Evolutionary conservation across 2,888 invertebrate genomes (phyloP), one percentile per base, ranked within the genome.

Genomic region (Shargacucullia verbasci): DNA sequence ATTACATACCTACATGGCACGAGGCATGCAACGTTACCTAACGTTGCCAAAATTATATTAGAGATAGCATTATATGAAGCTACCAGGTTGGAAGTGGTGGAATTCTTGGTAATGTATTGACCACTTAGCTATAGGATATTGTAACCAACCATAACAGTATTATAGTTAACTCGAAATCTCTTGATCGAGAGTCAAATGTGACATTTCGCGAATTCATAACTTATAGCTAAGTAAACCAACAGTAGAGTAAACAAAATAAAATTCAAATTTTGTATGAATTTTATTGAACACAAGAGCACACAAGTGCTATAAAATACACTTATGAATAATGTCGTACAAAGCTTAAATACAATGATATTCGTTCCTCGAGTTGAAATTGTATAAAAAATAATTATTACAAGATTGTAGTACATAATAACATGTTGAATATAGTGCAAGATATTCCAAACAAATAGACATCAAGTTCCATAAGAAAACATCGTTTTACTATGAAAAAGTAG

Each of bases 211-310:
- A 29, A 9, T 29, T 29, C 3, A 12, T 34, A n/a, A 12, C 12
- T n/a, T 34, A n/a, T 34, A 2, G 20, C 20, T 20, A 20, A 20
- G 20, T 20, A 20, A 20, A 20, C 20, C 2, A 20, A 3, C n/a
- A 34, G 11, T 34, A 12, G 3, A 13, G 11, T 34, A 12, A 1
- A 13, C 8, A 25, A 7, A 54, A 34, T 39, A 29, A 38, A 38
- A 46, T 12, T 1, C 39, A 31, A 54, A 57, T 76, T 81, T 80
- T 44, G 73, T 73, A 81, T 65, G 65, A 78, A 78, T 83, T 87
- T 88, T 87, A 87, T 85, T 88, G 84, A 88, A 87, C 87, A 87
- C 85, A 84, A 84, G 78, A 82, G 84, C 87, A 85, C 84, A 77
- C 66, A 60, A 59, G 85, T 84, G 83, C 82, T 77, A 73, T 81